phyloP scores from a whole-genome alignment of 2,113 vertebrate genomes.

The Ailurus styani region DNA sequence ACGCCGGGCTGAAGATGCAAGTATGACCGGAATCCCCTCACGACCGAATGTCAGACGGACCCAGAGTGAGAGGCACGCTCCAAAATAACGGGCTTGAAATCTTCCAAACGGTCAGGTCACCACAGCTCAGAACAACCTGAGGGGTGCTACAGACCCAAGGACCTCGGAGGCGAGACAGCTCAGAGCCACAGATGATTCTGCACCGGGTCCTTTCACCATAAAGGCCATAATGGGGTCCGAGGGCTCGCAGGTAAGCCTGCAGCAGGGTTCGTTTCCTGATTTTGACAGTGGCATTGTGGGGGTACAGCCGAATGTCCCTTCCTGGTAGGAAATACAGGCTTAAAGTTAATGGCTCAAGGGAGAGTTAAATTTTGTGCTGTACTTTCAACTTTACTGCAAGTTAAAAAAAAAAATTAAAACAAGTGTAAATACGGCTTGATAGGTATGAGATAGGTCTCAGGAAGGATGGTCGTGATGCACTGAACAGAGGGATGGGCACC shows the following conservation, averaged over 20 bases:
- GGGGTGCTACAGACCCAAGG: not conserved
- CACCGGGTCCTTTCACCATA: fast-evolving
- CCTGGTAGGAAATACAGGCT: not conserved
- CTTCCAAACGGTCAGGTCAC: no score
- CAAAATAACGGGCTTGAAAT: not conserved
- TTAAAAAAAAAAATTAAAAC: not conserved
- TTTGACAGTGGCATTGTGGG: fast-evolving
- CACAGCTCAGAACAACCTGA: not conserved
- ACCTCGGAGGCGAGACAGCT: fast-evolving
- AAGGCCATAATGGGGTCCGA: fast-evolving
- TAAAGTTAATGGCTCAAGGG: not conserved
- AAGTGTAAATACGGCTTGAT: not conserved
- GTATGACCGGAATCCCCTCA: fast-evolving
- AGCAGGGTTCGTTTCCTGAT: not conserved
- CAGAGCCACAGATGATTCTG: fast-evolving
- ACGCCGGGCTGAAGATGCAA: fast-evolving
- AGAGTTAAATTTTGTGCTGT: not conserved
- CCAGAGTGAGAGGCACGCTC: not conserved
- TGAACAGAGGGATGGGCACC: fast-evolving
- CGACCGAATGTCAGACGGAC: not conserved
- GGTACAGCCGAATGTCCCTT: not conserved
- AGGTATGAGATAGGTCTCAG: not conserved
- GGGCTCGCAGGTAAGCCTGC: not conserved
- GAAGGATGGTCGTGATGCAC: fast-evolving
- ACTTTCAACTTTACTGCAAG: not conserved